These are phyloP conservation scores for Lipotes vexillifer DNA, from an alignment of 2,113 vertebrate species.

Conservation along the genomic window DNA sequence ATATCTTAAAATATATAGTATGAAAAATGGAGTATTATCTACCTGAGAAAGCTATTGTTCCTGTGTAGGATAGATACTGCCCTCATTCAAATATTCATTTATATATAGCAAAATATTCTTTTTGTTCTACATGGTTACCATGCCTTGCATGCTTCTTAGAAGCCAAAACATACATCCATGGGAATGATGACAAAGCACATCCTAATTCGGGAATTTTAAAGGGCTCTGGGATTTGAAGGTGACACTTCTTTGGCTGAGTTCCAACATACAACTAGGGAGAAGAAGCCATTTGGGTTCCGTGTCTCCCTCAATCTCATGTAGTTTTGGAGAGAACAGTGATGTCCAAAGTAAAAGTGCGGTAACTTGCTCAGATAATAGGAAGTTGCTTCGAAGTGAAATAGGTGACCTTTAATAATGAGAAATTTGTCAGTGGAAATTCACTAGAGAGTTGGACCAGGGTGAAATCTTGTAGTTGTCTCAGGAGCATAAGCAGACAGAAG, in stretches of 20 bases:
- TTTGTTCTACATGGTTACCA: neutral
- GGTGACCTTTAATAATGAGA: conserved; percentile 26
- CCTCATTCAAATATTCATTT: neutral
- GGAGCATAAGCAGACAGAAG: neutral
- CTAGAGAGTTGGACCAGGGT: neutral
- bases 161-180: conserved; percentile 22
- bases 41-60: neutral
- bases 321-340: neutral
- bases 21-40: neutral
- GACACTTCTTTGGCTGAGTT: conserved; percentile 31
- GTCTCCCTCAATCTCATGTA: neutral
- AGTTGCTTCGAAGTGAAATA: neutral
- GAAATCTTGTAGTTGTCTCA: neutral
- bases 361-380: neutral
- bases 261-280: neutral
- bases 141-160: neutral
- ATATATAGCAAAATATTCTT: neutral
- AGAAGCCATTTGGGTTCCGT: neutral
- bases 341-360: neutral
- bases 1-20: neutral
- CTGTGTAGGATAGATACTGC: neutral
- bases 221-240: conserved; percentile 35
- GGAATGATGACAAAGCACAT: conserved; percentile 43
- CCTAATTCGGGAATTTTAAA: conserved; percentile 36
- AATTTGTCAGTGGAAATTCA: neutral